Evolutionary conservation across 1,140 invertebrate genomes (phyloP), one percentile per base, ranked within the genome.

Genomic region (Radopholus similis): DNA sequence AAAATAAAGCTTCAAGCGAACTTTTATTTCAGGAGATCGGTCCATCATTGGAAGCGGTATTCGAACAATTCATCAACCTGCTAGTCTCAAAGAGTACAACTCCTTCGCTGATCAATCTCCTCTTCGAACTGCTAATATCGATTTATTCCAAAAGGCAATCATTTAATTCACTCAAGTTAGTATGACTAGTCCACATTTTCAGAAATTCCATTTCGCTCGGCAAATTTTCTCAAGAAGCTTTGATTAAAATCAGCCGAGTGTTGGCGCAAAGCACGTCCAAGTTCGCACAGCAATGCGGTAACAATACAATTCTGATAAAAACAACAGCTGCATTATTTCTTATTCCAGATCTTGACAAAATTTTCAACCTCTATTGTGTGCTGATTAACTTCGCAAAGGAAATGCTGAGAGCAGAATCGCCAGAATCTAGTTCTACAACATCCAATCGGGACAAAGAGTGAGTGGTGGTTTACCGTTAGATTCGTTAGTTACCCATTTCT

Each of bases 91-190:
- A 54, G 18, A 54, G 51, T 54, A n/a, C n/a, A 1, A 5, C 18
- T 54, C 35, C 51, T 21, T 6, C n/a, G 18, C 28, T 54, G 30
- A 5, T 54, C 35, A 34, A 54, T 34, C 30, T 54, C 18, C 18
- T 54, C 35, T 34, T 54, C 35, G 51, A 54, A 15, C 13, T 54
- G 30, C 13, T 65, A 34, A 67, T n/a, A 28, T 72, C 66, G 11
- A 32, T 28, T 9, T 26, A 34, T 73, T 70, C 68, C 26, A 70
- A 64, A 21, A 66, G 15, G 28, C 35, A 32, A 32, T 54, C 35
- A 23, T 13, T n/a, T 51, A 13, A 13, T 30, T 18, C 0, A n/a
- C n/a, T 21, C 18, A 4, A 53, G 13, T 13, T 51, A 15, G 15
- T 4, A 23, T 13, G 30, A 54, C 15, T 13, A n/a, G 30, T 21